Evolutionary conservation across 2,888 invertebrate genomes (phyloP).

Genomic region (Agrotis segetum): DNA sequence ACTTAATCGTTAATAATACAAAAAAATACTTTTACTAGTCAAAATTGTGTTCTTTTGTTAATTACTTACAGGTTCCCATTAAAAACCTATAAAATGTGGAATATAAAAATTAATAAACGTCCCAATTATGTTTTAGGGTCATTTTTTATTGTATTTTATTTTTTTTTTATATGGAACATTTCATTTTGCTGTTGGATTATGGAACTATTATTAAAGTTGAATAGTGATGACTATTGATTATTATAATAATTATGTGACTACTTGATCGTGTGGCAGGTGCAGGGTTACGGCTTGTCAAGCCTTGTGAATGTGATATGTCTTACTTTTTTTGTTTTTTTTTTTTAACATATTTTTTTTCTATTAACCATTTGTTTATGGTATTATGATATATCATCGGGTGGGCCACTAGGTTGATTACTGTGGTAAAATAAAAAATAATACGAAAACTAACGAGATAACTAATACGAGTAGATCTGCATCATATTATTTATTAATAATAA

Average conservation of each 20-base stretch:
- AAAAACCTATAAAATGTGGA: slow-evolving; percentile 66
- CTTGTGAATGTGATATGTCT: slow-evolving; percentile 7
- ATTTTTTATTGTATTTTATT: slow-evolving; percentile 17
- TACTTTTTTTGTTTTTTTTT: slow-evolving; percentile 17
- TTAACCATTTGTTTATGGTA: slow-evolving; percentile 5
- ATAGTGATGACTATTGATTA: slow-evolving; percentile 46
- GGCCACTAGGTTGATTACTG: background rate
- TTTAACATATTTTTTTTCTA: no score
- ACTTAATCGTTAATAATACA: slow-evolving; percentile 44
- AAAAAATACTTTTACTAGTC: slow-evolving; percentile 26
- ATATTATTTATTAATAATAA: no score
- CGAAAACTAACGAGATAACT: no score
- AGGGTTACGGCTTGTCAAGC: slow-evolving; percentile 47
- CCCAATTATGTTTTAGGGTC: slow-evolving; percentile 42
- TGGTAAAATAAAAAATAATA: background rate
- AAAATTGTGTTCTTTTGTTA: slow-evolving; percentile 55
- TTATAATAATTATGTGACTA: slow-evolving; percentile 36
- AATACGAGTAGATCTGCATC: no score
- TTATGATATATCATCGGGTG: background rate
- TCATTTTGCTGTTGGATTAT: slow-evolving; percentile 29
- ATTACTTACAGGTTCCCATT: slow-evolving; percentile 62
- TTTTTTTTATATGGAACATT: slow-evolving; percentile 16
- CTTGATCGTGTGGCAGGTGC: slow-evolving; percentile 49
- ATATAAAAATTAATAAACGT: slow-evolving; percentile 64
- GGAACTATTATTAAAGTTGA: slow-evolving; percentile 29